A percentile compares a stretch with the other conserved stretches of the same genome.
phyloP scores from a whole-genome alignment of 2,888 invertebrate species.

The Hirudinaria manillensis region DNA sequence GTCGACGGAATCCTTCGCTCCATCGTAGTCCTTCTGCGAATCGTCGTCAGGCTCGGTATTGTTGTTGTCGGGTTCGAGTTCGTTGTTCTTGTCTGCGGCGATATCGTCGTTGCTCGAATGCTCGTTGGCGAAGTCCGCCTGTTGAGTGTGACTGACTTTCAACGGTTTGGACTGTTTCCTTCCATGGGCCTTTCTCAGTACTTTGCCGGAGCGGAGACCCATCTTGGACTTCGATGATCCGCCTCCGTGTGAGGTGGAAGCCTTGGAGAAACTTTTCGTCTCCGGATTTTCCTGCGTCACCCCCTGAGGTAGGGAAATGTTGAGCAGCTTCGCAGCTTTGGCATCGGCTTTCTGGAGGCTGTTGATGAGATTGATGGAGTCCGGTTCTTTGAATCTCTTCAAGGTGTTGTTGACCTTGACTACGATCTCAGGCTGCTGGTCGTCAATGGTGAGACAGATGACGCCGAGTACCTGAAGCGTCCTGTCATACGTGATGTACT shows the following conservation, averaged over 20 bases:
- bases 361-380: neutral
- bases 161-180: slow-evolving; percentile 39
- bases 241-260: neutral
- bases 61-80: neutral
- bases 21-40: slow-evolving; percentile 10
- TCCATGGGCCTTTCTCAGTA: slow-evolving; percentile 27
- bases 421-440: slow-evolving; percentile 2
- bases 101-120: neutral
- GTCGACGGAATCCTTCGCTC: neutral
- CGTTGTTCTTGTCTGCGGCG: neutral
- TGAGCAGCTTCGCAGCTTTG: slow-evolving; percentile 4
- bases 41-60: neutral
- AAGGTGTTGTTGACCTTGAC: slow-evolving; percentile 40
- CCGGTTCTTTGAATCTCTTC: slow-evolving; percentile 36
- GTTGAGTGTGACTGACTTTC: slow-evolving; percentile 36
- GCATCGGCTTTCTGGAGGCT: neutral
- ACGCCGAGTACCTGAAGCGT: neutral
- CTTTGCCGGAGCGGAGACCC: neutral
- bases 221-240: neutral
- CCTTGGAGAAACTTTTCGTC: neutral
- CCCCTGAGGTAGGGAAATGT: neutral
- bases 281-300: neutral
- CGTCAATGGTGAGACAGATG: slow-evolving; percentile 18
- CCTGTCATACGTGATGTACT: neutral
- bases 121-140: slow-evolving; percentile 31